Conservation (phyloP, 2,797 vertebrate species). For the Eidolon dupreanum region DNA sequence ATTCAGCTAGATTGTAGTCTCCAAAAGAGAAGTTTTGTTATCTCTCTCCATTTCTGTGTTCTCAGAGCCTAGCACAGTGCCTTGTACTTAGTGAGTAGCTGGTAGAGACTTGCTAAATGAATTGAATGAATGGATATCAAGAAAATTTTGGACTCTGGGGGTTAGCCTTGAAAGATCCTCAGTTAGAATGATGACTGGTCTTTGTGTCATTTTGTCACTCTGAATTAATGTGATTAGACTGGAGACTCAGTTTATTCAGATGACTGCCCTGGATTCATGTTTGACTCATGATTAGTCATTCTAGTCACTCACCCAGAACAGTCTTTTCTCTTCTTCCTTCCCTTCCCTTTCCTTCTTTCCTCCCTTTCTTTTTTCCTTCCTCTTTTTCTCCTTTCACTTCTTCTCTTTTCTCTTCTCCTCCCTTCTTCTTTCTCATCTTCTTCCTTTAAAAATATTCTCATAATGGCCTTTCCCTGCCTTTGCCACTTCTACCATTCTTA, state of each 20-base stretch:
- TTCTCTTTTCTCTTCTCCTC: not conserved
- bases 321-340: not conserved
- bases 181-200: not conserved
- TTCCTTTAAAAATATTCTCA: not conserved
- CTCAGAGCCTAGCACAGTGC: not conserved
- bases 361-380: accelerated
- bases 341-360: accelerated
- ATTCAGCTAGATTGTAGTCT: not conserved
- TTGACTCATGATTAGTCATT: slow-evolving; percentile 15
- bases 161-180: not conserved
- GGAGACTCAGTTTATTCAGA: not conserved
- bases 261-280: not conserved
- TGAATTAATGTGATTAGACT: slow-evolving; percentile 6
- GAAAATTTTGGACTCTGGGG: not conserved
- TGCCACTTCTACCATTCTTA: not conserved
- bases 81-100: not conserved
- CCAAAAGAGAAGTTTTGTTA: not conserved
- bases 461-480: not conserved
- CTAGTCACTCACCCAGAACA: not conserved
- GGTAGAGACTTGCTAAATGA: not conserved
- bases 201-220: not conserved
- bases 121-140: not conserved
- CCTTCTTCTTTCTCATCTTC: not conserved
- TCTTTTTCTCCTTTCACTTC: not conserved
- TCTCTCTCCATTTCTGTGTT: not conserved